Percentiles rank a stretch among this genome's conserved stretches.
These are phyloP conservation scores for Gambusia yucatana DNA, from an alignment of 2,797 vertebrate genomes.

Conservation along the genomic window DNA sequence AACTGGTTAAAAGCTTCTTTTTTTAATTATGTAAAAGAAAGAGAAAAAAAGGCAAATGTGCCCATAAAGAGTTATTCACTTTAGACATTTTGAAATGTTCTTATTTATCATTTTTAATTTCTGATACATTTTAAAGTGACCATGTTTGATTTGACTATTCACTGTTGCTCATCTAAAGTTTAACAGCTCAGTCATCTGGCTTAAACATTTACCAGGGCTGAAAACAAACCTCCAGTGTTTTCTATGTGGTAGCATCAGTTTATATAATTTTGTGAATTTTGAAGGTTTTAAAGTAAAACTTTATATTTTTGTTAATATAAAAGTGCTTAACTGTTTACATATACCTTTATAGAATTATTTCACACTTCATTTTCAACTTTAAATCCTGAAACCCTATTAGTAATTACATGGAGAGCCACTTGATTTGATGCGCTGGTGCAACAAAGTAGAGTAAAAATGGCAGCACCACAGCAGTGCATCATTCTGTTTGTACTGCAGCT, in stretches of 20 bases:
- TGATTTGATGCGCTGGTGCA: too few relatives aligned
- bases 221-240: not conserved
- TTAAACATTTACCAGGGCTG: not conserved
- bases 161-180: not conserved
- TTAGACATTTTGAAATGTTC: not conserved
- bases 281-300: not conserved
- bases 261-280: not conserved
- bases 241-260: not conserved
- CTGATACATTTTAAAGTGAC: not conserved
- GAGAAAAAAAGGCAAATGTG: not conserved
- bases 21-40: not conserved
- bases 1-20: too few relatives aligned
- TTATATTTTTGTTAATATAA: not conserved
- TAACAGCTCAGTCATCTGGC: not conserved
- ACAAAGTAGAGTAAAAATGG: too few relatives aligned
- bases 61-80: not conserved
- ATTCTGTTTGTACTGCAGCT: conserved; percentile 12
- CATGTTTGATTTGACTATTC: not conserved
- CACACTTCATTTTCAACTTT: too few relatives aligned
- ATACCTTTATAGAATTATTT: too few relatives aligned
- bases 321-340: not conserved
- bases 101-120: not conserved
- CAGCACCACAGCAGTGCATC: too few relatives aligned
- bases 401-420: too few relatives aligned
- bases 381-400: too few relatives aligned